phyloP scores from a whole-genome alignment of 2,888 invertebrate species.

The Cheilosia soror region DNA sequence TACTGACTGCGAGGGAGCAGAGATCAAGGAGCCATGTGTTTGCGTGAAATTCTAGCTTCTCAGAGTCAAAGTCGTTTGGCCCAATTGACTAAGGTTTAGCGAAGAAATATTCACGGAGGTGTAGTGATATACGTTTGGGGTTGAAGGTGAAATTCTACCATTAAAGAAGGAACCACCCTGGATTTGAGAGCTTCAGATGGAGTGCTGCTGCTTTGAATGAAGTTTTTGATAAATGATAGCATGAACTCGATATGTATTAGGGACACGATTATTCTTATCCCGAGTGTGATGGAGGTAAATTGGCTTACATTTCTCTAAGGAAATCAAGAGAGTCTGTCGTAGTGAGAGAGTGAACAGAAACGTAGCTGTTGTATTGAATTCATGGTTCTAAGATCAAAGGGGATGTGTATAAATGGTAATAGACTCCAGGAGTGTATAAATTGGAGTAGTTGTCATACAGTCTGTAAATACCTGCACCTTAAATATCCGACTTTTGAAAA shows the following conservation, averaged over 20 bases:
- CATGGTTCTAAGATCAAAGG: background rate
- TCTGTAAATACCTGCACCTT: too few species aligned
- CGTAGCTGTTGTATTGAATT: background rate
- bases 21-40: constrained; percentile 26
- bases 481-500: too few species aligned
- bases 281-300: constrained; percentile 14
- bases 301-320: constrained; percentile 27
- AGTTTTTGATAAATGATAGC: constrained; percentile 17
- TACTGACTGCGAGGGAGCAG: constrained; percentile 25
- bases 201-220: background rate
- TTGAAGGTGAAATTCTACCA: background rate
- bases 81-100: constrained; percentile 34
- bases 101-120: background rate
- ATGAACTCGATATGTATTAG: background rate
- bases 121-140: too few species aligned
- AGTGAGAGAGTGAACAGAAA: background rate
- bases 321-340: constrained; percentile 24
- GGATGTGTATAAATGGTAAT: too few species aligned
- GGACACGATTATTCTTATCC: constrained; percentile 34
- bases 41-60: constrained; percentile 33
- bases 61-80: constrained; percentile 26
- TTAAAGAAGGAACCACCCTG: background rate
- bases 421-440: too few species aligned
- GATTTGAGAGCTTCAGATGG: background rate
- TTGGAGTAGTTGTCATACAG: too few species aligned